A percentile compares a stretch with the other conserved stretches of the same genome.
Evolutionary conservation across 2,888 invertebrate genomes (phyloP).

Genomic region (Hyposoter didymator): DNA sequence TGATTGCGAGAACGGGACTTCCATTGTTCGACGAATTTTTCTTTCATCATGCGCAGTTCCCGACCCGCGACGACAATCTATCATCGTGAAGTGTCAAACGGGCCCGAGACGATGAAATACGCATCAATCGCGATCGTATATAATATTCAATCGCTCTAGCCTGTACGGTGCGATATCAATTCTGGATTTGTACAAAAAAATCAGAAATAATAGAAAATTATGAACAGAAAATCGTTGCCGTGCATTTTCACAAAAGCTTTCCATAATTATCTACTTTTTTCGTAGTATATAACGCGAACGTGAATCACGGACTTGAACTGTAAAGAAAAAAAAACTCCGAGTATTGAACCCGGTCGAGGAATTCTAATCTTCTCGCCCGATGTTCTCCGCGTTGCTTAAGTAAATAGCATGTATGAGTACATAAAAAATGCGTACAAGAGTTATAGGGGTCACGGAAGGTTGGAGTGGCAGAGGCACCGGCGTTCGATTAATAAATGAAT

Average conservation of each 20-base stretch:
- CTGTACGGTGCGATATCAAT: conserved; percentile 29
- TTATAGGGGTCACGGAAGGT: conserved; percentile 21
- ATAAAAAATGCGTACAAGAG: not conserved
- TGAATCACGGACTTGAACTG: conserved; percentile 47
- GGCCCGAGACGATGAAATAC: conserved; percentile 57
- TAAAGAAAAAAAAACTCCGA: conserved; percentile 35
- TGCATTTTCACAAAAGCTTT: not conserved
- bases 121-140: conserved; percentile 48
- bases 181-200: conserved; percentile 7
- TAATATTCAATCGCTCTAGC: conserved; percentile 46
- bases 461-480: conserved; percentile 49
- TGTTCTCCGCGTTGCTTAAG: conserved; percentile 35
- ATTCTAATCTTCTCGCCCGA: conserved; percentile 42
- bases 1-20: conserved; percentile 59
- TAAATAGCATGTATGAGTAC: not conserved
- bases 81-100: conserved; percentile 62
- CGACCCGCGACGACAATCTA: conserved; percentile 48
- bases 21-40: conserved; percentile 62
- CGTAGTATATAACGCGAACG: conserved; percentile 12
- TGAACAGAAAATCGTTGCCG: not conserved
- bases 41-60: conserved; percentile 44
- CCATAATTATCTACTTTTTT: not conserved
- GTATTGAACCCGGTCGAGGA: conserved; percentile 40
- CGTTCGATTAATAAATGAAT: conserved; percentile 65
- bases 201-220: conserved; percentile 1